Evolutionary conservation across 2,888 invertebrate genomes (phyloP).

Genomic region (Miltochrista miniata): DNA sequence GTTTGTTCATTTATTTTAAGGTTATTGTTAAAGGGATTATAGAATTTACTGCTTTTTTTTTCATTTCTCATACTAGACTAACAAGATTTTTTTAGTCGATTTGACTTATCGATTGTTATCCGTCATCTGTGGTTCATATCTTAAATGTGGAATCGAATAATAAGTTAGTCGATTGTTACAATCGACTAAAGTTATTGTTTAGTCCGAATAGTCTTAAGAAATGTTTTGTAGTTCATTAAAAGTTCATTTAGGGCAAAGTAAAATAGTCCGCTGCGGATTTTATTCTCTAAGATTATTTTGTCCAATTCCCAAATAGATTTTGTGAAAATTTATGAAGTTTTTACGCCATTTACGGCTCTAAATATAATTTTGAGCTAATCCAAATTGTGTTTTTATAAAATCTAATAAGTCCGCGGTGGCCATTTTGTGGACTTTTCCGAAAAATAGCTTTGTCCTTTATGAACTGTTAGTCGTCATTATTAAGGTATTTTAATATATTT

Average conservation of each 20-base stretch:
- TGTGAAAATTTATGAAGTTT: too few relatives aligned
- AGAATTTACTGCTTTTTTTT: slow-evolving; percentile 14
- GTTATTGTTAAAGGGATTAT: slow-evolving; percentile 13
- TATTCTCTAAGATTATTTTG: background rate
- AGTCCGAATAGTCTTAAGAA: slow-evolving; percentile 16
- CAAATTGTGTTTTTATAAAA: too few relatives aligned
- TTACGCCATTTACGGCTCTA: too few relatives aligned
- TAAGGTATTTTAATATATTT: slow-evolving; percentile 7
- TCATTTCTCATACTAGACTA: background rate
- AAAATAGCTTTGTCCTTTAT: background rate
- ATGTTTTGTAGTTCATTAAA: slow-evolving; percentile 25
- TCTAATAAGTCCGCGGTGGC: background rate
- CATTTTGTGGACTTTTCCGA: slow-evolving; percentile 1
- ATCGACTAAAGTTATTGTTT: slow-evolving; percentile 11
- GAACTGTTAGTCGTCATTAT: background rate
- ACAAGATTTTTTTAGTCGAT: background rate
- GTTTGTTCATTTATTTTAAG: slow-evolving; percentile 30
- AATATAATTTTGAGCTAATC: too few relatives aligned
- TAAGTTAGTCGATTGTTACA: slow-evolving; percentile 14
- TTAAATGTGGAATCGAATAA: too few relatives aligned
- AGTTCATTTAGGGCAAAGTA: background rate
- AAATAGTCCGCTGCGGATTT: background rate
- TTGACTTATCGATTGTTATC: background rate
- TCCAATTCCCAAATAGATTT: too few relatives aligned
- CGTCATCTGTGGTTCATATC: too few relatives aligned